phyloP scores from a whole-genome alignment of 2,113 vertebrate genomes.

The Chloropsis cyanopogon region DNA sequence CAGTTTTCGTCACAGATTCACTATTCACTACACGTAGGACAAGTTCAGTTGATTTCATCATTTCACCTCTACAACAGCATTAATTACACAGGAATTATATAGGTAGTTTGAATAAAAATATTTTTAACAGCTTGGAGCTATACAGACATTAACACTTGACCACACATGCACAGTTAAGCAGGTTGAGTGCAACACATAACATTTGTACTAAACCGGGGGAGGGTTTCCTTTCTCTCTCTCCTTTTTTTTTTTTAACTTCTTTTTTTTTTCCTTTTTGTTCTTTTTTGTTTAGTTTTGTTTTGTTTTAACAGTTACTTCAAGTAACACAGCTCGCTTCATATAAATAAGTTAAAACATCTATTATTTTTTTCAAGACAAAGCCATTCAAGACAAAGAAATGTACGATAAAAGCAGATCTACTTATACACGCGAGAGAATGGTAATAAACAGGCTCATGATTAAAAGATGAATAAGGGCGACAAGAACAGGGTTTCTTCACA shows the following conservation, averaged over 20 bases:
- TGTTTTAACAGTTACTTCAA: conserved; percentile 86
- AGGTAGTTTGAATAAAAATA: conserved; percentile 87
- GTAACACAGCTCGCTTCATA: conserved; percentile 86
- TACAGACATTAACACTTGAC: conserved; percentile 91
- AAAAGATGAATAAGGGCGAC: conserved; percentile 79
- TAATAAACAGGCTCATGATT: conserved; percentile 86
- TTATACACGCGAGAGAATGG: conserved; percentile 85
- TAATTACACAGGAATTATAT: conserved; percentile 86
- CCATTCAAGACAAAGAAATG: conserved; percentile 91
- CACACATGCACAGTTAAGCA: conserved; percentile 87
- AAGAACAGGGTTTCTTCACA: conserved; percentile 80
- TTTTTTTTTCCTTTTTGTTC: background rate
- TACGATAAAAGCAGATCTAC: conserved; percentile 86
- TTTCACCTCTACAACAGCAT: conserved; percentile 86
- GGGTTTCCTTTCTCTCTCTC: conserved; percentile 43
- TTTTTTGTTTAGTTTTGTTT: conserved; percentile 25
- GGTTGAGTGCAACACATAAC: conserved; percentile 88
- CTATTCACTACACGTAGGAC: conserved; percentile 87
- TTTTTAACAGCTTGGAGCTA: conserved; percentile 89
- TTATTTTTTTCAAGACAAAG: conserved; percentile 85
- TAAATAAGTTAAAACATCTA: conserved; percentile 98
- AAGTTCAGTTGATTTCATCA: conserved; percentile 84
- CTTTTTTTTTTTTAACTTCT: background rate
- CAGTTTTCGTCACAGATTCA: conserved; percentile 86
- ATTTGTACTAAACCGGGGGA: conserved; percentile 77